Conservation (phyloP, 2,888 invertebrate species). For the Geophilus truncorum region DNA sequence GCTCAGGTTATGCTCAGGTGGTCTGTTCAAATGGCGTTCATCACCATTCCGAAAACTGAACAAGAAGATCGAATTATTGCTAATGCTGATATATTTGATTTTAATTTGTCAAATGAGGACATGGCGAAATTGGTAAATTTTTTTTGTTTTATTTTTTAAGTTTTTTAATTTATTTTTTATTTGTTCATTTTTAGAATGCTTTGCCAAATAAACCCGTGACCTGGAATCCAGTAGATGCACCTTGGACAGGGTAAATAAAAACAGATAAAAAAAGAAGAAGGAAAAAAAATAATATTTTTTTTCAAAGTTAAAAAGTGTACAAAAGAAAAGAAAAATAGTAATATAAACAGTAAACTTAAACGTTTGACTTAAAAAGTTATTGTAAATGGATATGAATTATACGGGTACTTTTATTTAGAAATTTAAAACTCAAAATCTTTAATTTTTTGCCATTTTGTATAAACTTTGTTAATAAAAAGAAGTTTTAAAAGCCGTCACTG, state of each 20-base stretch:
- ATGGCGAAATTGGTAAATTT: slow-evolving; percentile 1
- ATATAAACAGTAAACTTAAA: no score
- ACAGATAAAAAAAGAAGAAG: no score
- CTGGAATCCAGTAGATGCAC: neutral
- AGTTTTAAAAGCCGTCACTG: no score
- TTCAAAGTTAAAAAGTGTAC: no score
- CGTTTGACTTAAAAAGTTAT: no score
- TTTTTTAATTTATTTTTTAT: neutral
- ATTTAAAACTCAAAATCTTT: no score
- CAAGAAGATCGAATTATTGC: slow-evolving; percentile 5
- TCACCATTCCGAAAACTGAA: slow-evolving; percentile 31
- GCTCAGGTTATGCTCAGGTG: slow-evolving; percentile 32
- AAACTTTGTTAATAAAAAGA: no score
- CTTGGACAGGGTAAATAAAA: neutral
- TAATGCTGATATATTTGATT: slow-evolving; percentile 31
- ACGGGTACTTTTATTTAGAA: no score
- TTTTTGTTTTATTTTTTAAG: neutral
- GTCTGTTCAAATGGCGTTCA: slow-evolving; percentile 30
- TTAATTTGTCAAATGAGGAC: slow-evolving; percentile 25
- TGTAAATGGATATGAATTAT: no score
- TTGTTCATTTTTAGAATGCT: neutral
- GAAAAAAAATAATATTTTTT: no score
- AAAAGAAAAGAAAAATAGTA: no score
- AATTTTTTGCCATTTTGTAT: no score
- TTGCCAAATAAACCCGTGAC: neutral